Evolutionary conservation across 2,113 vertebrate genomes (phyloP).

Genomic region (Dromas ardeola): DNA sequence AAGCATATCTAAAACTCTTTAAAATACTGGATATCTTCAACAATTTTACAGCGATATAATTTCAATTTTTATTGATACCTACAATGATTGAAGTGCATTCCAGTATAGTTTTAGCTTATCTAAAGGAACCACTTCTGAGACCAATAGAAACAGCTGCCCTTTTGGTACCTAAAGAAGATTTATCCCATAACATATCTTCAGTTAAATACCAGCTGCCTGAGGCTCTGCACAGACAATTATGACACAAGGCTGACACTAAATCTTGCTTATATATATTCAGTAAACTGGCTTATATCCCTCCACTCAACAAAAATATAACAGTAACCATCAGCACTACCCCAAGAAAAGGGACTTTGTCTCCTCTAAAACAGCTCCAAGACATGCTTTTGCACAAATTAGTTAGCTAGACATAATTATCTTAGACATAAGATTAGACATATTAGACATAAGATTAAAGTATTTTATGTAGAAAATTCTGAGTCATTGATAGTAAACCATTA

Average conservation of each 20-base stretch:
- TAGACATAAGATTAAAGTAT: neutral
- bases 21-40: neutral
- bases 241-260: neutral
- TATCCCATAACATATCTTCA: neutral
- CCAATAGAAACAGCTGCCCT: neutral
- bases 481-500: neutral
- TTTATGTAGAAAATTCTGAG: neutral
- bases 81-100: neutral
- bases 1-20: neutral
- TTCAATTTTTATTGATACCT: neutral
- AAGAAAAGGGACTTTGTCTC: neutral
- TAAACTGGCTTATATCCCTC: neutral
- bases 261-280: neutral
- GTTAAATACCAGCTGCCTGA: neutral
- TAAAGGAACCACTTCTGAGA: neutral
- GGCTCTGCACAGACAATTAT: neutral
- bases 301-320: neutral
- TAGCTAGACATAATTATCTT: neutral
- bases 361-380: neutral
- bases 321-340: neutral
- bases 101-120: neutral
- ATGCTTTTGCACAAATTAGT: neutral
- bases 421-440: too few species aligned
- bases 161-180: neutral
- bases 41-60: neutral